Base-by-base conservation (phyloP, 2,888 invertebrate species). In the Polietes domitor region DNA sequence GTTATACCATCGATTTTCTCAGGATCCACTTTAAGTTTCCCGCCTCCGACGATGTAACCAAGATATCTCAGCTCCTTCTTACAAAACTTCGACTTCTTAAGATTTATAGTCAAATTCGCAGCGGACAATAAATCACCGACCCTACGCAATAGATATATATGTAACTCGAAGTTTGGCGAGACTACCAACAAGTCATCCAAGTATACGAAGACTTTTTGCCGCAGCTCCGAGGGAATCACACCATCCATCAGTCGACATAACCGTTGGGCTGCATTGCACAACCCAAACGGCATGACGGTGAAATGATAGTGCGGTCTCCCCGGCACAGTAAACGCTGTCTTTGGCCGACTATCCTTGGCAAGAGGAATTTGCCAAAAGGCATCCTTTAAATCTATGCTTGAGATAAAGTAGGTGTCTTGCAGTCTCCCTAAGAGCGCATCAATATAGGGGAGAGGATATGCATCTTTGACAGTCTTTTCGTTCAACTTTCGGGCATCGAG, bases 371-470 rank as follows among this genome's bases (percentile, higher is more conserved):
- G 61, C 77, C 77, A 74, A 86, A n/a, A n/a, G n/a, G n/a, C n/a
- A n/a, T n/a, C n/a, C n/a, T n/a, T n/a, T n/a, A n/a, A n/a, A n/a
- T n/a, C n/a, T n/a, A n/a, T n/a, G n/a, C n/a, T n/a, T n/a, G n/a
- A n/a, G n/a, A n/a, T n/a, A n/a, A n/a, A n/a, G n/a, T 81, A 65
- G 7, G n/a, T 82, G 17, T 61, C 77, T 77, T 9, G 81, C 24
- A 43, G 85, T 1, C 50, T n/a, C 3, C 50, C 17, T 3, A 50
- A 17, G 2, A 50, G 82, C 1, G 75, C 82, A n/a, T 84, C 82
- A 28, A 86, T 86, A 24, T 85, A 74, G 82, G 86, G 7, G 83
- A 71, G 0, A 17, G 85, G 79, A 72, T 85, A 85, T 3, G 83
- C 80, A 7, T 50, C 50, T 17, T 50, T 50, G 5, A 17, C 19